Base-by-base conservation (phyloP, 2,888 invertebrate genomes). In the Oxytorus armatus region DNA sequence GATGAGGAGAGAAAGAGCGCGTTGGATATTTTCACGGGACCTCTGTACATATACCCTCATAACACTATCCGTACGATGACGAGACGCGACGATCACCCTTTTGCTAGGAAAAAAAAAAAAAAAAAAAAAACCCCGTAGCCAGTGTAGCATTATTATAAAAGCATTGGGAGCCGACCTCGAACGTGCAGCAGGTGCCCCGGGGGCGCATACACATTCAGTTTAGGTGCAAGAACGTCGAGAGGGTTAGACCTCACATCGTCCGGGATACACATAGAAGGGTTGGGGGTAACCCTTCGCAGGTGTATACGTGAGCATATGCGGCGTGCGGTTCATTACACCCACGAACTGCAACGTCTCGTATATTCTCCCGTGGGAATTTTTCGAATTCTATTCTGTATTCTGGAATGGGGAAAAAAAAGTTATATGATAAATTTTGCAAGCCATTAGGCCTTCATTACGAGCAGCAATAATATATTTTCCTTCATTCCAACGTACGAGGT, bases 271-370 rank as follows among this genome's bases (percentile, higher is more conserved):
- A n/a, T n/a, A 68, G 69, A 74, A 81, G 73, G 69, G 69, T 69
- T 80, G 86, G 87, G n/a, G 84, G 77, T 55, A 80, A 85, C 86
- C 87, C 87, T 87, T 85, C 68, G 82, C 89, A 90, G 90, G 89
- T 90, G 89, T 83, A 84, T 79, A 74, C 14, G 18, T 33, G 18
- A 16, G 25, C n/a, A 29, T 59, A 72, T 61, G 55, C 33, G 42
- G 33, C n/a, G n/a, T 44, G 57, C 16, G 36, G 23, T n/a, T 57
- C 21, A 44, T 29, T 49, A 57, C 77, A 69, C 69, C 69, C 69
- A 74, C 73, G 73, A 49, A 49, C 29, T 25, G 29, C 21, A 14
- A 66, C 18, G 18, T 23, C 5, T 39, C 8, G 2, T 8, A 25
- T 39, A 1, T 14, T 53, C n/a, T 39, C 11, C 21, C 66, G 51